These are phyloP conservation scores for Agrotis ipsilon DNA, from an alignment of 2,888 invertebrate species.

Conservation along the genomic window DNA sequence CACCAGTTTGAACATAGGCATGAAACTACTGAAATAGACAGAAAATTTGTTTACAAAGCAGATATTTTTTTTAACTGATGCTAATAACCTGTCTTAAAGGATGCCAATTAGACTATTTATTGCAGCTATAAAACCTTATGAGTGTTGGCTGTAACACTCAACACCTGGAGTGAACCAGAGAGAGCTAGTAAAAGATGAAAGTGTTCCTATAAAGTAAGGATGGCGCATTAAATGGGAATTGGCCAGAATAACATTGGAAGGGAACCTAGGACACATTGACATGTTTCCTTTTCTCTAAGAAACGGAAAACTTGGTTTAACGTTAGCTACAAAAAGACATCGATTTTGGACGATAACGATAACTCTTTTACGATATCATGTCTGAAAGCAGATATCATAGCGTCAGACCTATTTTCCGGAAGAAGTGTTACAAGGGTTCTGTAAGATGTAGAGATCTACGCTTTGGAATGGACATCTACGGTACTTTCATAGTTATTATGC, in stretches of 20 bases:
- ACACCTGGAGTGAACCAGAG: constrained; percentile 40
- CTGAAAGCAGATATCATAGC: no score
- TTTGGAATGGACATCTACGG: no score
- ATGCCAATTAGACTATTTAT: constrained; percentile 46
- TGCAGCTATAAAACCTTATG: constrained; percentile 44
- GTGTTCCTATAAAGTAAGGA: constrained; percentile 19
- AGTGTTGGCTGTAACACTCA: constrained; percentile 32
- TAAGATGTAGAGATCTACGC: no score
- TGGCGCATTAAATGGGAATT: constrained; percentile 14
- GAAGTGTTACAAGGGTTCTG: no score
- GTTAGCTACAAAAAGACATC: no score
- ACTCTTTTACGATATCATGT: no score
- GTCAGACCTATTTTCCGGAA: no score
- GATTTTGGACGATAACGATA: no score
- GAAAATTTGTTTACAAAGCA: no score
- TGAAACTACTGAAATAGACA: no score
- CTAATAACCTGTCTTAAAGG: constrained; percentile 27
- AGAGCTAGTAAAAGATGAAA: constrained; percentile 26
- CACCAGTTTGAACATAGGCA: no score
- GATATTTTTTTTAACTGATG: not conserved
- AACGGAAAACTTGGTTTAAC: not conserved
- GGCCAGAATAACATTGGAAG: constrained; percentile 18
- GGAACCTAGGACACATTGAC: not conserved
- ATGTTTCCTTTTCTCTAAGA: not conserved
- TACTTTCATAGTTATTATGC: no score